Evolutionary conservation across 2,113 vertebrate genomes (phyloP).

Genomic region (Arvicanthis niloticus): DNA sequence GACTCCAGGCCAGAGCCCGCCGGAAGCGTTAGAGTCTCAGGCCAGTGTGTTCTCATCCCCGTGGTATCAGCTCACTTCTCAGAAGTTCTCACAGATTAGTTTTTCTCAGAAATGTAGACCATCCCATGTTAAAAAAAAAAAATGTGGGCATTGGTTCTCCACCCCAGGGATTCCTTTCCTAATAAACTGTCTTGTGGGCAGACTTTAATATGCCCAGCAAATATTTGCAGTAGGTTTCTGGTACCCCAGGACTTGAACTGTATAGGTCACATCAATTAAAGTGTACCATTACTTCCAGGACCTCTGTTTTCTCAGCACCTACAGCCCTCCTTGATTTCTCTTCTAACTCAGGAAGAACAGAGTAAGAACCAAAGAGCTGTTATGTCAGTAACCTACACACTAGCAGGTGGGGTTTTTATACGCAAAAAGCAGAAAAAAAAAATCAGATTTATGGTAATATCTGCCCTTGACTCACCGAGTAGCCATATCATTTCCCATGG

Average conservation of each 20-base stretch:
- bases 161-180: constrained; percentile 43
- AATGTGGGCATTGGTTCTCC: constrained; percentile 24
- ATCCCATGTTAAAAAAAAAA: constrained; percentile 41
- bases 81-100: constrained; percentile 34
- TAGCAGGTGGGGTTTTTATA: not conserved
- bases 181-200: constrained; percentile 3
- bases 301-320: not conserved
- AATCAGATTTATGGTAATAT: not conserved
- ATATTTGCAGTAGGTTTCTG: not conserved
- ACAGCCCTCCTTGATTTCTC: not conserved
- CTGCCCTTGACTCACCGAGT: not conserved
- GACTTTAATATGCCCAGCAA: constrained; percentile 14
- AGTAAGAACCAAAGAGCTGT: not conserved
- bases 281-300: not conserved
- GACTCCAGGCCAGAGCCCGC: not conserved
- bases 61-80: constrained; percentile 41
- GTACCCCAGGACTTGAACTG: constrained; percentile 39
- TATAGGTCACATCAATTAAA: not conserved
- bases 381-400: not conserved
- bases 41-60: not conserved
- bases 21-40: not conserved
- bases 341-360: not conserved
- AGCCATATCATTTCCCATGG: not conserved
- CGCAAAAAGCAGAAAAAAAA: constrained; percentile 43
- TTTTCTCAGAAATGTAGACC: constrained; percentile 71